phyloP scores from a whole-genome alignment of 2,113 vertebrate genomes.

The Poecile atricapillus region DNA sequence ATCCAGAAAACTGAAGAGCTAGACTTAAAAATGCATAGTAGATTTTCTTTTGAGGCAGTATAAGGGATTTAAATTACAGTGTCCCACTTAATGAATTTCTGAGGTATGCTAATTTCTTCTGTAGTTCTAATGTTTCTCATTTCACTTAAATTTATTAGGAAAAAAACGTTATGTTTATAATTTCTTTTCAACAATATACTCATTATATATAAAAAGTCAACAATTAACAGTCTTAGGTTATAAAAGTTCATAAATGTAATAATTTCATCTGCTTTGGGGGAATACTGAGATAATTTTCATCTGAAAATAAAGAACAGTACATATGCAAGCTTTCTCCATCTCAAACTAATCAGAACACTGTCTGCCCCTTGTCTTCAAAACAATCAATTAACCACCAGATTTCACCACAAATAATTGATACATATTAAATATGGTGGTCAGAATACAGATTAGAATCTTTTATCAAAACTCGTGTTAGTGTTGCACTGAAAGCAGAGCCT shows the following conservation, averaged over 20 bases:
- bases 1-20: neutral
- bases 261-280: neutral
- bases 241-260: neutral
- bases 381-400: constrained; percentile 26
- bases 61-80: neutral
- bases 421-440: neutral
- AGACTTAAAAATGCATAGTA: neutral
- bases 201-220: neutral
- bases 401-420: constrained; percentile 40
- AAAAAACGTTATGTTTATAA: neutral
- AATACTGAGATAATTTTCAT: neutral
- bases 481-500: neutral
- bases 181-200: neutral
- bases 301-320: neutral
- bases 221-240: neutral
- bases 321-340: neutral
- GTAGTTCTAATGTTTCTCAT: neutral
- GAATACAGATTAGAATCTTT: constrained; percentile 47
- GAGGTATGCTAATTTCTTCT: neutral
- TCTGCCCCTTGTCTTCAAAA: constrained; percentile 8
- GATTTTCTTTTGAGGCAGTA: neutral
- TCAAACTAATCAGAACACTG: constrained; percentile 18
- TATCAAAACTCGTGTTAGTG: neutral
- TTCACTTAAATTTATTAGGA: neutral
- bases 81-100: neutral